Evolutionary conservation across 1,140 invertebrate species (phyloP), one percentile per base, ranked within the genome.

Genomic region (Chironomus tepperi): DNA sequence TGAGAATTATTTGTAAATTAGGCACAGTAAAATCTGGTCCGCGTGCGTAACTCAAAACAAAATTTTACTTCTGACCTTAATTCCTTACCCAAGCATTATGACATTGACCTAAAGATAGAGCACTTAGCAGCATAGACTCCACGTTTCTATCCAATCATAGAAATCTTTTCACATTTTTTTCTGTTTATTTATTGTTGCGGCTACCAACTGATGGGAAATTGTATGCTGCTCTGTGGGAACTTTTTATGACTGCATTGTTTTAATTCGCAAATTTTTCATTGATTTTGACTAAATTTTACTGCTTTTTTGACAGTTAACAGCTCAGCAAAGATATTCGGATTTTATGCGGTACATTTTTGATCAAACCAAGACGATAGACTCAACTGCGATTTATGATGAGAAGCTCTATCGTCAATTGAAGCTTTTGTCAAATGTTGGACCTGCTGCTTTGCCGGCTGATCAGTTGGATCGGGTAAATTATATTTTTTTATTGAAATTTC

Each of bases 391-490:
- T 47, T 85, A 87, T 5, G 91, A 97, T 81, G 86, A 87, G 10
- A 80, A 84, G 7, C 86, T 91, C 0, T 89, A 88, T 79, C 83
- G 95, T 75, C 90, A 94, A 79, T 84, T 97, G 9, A 87, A 88
- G 78, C 87, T 91, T 74, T 86, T 96, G 24, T 91, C 92, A 9
- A 88, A 90, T 67, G 90, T 95, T 42, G 96, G 95, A 24, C 90
- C 91, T 8, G 88, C 93, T 43, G 94, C 93, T 0, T 81, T 97
- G 73, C 88, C 91, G 1, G 88, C 91, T 8, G 91, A 94, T 79
- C 91, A 94, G 77, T 83, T 95, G 0, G 91, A 93, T 77, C 87
- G 93, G 80, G 93, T 96, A 84, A 87, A 85, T 83, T 34, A 34
- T 34, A 2, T 34, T 34, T 34, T 34, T 34, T 34, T 34, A 2